Evolutionary conservation across 1,140 invertebrate genomes (phyloP).

Genomic region (Drosophila sp.): DNA sequence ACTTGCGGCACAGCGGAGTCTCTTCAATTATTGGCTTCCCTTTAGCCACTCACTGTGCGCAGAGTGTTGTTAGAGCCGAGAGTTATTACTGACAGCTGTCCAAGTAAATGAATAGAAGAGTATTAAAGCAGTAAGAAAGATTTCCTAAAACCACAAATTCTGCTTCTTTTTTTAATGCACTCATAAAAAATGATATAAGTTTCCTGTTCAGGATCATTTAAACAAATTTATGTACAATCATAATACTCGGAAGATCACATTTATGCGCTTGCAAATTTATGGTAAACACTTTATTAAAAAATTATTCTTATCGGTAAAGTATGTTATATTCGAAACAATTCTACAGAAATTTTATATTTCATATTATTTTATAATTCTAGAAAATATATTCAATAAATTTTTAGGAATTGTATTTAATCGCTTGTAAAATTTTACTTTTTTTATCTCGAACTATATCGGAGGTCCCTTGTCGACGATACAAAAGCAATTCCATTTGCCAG

Average conservation of each 20-base stretch:
- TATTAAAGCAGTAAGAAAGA: neutral
- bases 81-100: constrained; percentile 32
- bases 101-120: constrained; percentile 1
- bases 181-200: neutral
- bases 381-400: no score
- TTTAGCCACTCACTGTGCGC: neutral
- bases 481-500: constrained; percentile 30
- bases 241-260: no score
- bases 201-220: neutral
- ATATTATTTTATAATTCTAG: no score
- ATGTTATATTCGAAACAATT: no score
- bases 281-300: no score
- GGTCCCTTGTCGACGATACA: constrained; percentile 6
- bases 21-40: constrained; percentile 40
- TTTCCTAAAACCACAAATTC: neutral
- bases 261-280: no score
- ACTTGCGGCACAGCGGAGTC: constrained; percentile 36
- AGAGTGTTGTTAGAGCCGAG: constrained; percentile 10
- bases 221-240: neutral
- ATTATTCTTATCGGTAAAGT: no score
- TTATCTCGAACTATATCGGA: neutral
- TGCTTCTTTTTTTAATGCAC: neutral
- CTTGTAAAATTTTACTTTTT: neutral
- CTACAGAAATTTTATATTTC: no score
- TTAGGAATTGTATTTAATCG: no score